A percentile compares a stretch with the other conserved stretches of the same genome.
phyloP scores from a whole-genome alignment of 2,888 invertebrate species.

The Phorcus lineatus region DNA sequence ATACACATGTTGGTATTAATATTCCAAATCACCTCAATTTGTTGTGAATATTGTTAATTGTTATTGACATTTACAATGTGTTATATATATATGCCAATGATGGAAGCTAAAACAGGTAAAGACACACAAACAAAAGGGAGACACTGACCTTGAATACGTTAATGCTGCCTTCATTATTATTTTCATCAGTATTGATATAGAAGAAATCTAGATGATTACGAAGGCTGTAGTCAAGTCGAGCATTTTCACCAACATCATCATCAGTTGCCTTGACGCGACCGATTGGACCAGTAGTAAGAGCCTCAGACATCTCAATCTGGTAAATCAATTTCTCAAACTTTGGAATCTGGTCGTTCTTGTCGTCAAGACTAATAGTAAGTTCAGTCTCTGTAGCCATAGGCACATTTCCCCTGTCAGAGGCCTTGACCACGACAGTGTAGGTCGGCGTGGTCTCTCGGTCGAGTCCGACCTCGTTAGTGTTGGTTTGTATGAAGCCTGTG shows the following conservation, averaged over 20 bases:
- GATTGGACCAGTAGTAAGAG: conserved; percentile 53
- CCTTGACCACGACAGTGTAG: conserved; percentile 97
- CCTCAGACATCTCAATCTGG: too few species aligned
- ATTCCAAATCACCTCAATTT: too few species aligned
- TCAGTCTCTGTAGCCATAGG: too few species aligned
- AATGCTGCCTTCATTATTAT: conserved; percentile 59
- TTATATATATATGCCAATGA: too few species aligned
- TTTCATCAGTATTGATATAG: conserved; percentile 47
- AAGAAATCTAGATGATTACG: conserved; percentile 61
- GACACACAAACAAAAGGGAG: too few species aligned
- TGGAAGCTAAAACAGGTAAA: too few species aligned
- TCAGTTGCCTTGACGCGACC: conserved; percentile 69
- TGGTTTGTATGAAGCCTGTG: conserved; percentile 68
- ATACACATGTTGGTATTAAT: too few species aligned
- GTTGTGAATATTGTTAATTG: too few species aligned
- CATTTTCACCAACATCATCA: conserved; percentile 81
- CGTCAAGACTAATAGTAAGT: too few species aligned
- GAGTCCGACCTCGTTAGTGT: conserved; percentile 49
- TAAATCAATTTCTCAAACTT: too few species aligned
- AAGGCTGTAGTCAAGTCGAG: conserved; percentile 90
- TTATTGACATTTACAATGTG: too few species aligned
- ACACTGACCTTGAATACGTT: conserved; percentile 40
- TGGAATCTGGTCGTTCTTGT: too few species aligned
- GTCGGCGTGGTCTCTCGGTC: conserved; percentile 66
- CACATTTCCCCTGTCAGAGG: conserved; percentile 86